These are phyloP conservation scores for Hydropsyche betteni DNA, from an alignment of 2,888 invertebrate genomes.

Conservation along the genomic window DNA sequence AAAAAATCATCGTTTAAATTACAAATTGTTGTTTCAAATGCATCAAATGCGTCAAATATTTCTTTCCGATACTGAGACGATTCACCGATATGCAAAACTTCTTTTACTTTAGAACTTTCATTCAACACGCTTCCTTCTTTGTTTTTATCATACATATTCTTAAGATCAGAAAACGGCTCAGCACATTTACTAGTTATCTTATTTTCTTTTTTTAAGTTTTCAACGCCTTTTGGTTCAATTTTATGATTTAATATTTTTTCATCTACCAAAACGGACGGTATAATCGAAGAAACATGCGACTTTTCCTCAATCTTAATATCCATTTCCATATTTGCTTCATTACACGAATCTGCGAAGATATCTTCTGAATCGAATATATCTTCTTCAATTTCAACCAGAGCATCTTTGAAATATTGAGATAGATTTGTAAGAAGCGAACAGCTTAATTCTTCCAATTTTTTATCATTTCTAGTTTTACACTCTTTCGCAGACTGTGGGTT, in stretches of 20 bases:
- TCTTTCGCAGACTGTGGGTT: too few species aligned
- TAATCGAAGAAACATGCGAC: background rate
- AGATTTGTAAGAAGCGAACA: slow-evolving; percentile 21
- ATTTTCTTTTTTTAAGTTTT: background rate
- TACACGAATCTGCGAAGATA: background rate
- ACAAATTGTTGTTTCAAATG: slow-evolving; percentile 65
- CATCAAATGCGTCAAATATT: slow-evolving; percentile 60
- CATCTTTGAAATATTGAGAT: slow-evolving; percentile 22
- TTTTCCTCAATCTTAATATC: background rate
- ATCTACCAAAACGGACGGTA: background rate
- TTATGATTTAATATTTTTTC: background rate
- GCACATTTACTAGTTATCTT: background rate
- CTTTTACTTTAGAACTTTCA: slow-evolving; percentile 53
- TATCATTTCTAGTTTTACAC: too few species aligned
- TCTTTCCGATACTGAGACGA: slow-evolving; percentile 58
- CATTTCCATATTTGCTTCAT: background rate
- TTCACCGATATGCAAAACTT: slow-evolving; percentile 53
- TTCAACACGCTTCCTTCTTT: slow-evolving; percentile 41
- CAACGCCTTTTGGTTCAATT: background rate
- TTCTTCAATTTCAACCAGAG: background rate
- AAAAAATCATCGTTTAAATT: slow-evolving; percentile 55
- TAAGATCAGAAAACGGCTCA: background rate
- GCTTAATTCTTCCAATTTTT: too few species aligned
- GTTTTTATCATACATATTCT: slow-evolving; percentile 32
- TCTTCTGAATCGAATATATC: slow-evolving; percentile 23